phyloP scores from a whole-genome alignment of 2,888 invertebrate species.

The Craniophora ligustri region DNA sequence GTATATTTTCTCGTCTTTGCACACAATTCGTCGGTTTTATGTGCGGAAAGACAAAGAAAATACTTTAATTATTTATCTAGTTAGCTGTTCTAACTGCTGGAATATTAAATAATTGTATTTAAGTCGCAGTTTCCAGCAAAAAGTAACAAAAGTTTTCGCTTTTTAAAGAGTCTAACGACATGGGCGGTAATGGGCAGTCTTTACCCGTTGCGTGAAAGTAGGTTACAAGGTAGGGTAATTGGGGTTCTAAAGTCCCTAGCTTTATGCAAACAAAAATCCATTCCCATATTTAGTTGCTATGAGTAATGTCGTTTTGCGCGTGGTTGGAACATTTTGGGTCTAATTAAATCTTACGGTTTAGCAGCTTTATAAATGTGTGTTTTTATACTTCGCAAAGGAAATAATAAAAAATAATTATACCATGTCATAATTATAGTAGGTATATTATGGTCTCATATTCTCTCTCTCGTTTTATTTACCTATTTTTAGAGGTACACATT shows the following conservation, averaged over 20 bases:
- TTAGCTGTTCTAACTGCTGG: conserved; percentile 11
- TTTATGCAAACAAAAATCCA: conserved; percentile 49
- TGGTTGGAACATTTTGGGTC: no score
- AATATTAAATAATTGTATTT: conserved; percentile 13
- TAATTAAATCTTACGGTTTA: no score
- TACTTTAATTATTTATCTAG: conserved; percentile 27
- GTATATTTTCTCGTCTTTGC: conserved; percentile 50
- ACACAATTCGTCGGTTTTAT: conserved; percentile 25
- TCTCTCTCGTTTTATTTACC: no score
- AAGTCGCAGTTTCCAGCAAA: conserved; percentile 10
- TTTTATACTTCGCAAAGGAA: no score
- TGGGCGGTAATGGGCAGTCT: conserved; percentile 51
- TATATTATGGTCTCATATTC: no score
- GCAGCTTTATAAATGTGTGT: no score
- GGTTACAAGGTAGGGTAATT: conserved; percentile 63
- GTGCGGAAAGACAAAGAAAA: conserved; percentile 14
- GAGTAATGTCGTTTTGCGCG: no score
- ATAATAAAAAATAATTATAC: no score
- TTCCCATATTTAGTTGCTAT: conserved; percentile 36
- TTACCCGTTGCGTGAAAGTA: conserved; percentile 56
- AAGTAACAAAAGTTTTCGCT: conserved; percentile 33
- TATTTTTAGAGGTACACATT: no score
- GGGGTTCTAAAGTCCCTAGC: conserved; percentile 44
- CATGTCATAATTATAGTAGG: no score
- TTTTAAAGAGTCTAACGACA: conserved; percentile 48